These are phyloP conservation scores for Ahaetulla prasina DNA, from an alignment of 2,113 vertebrate species.

Conservation along the genomic window DNA sequence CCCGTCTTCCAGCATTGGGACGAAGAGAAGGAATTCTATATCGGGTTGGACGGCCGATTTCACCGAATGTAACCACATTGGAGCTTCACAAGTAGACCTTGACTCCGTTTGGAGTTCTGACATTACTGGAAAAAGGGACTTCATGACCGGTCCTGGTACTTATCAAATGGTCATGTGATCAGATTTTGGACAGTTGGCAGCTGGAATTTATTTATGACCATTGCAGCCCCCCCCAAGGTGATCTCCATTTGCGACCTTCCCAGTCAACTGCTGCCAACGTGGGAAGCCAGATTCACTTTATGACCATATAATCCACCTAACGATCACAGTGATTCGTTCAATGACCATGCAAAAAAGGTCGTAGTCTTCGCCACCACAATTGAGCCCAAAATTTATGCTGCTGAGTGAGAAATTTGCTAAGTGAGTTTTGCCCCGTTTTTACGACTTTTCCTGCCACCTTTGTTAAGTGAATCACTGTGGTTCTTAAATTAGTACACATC, in stretches of 20 bases:
- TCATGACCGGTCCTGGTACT: background rate
- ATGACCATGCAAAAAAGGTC: too few relatives aligned
- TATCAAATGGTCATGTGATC: background rate
- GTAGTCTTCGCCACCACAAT: too few relatives aligned
- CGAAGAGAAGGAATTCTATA: background rate
- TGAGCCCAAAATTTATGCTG: too few relatives aligned
- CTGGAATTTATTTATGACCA: too few relatives aligned
- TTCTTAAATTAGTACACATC: too few relatives aligned
- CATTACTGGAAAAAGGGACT: background rate
- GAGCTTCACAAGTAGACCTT: too few relatives aligned
- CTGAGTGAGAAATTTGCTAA: too few relatives aligned
- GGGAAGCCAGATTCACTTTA: background rate
- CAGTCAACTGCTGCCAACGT: background rate
- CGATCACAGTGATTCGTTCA: too few relatives aligned
- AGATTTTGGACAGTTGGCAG: background rate
- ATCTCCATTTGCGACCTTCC: background rate
- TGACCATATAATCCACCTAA: background rate
- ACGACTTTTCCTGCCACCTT: too few relatives aligned
- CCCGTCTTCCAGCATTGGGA: background rate
- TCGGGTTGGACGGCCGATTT: background rate
- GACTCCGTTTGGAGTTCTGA: background rate
- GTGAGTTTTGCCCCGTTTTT: too few relatives aligned
- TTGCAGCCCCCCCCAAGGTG: too few relatives aligned
- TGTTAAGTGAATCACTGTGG: too few relatives aligned
- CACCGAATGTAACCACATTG: background rate